Base-by-base conservation (phyloP, 2,888 invertebrate genomes). In the Endomychus coccineus region DNA sequence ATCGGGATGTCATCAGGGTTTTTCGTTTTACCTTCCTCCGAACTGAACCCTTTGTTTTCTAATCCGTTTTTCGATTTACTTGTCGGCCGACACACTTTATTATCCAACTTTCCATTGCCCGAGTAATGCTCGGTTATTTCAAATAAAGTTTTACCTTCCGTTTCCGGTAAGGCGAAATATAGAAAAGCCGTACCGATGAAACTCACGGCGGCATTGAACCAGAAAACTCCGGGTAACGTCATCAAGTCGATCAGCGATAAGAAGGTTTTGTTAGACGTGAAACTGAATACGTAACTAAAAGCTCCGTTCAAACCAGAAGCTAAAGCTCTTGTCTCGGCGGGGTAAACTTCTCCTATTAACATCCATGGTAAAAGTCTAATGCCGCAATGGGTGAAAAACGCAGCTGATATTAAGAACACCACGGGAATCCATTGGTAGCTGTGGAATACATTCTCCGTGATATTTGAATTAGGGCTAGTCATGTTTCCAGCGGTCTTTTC, bases 311-410 rank as follows among this genome's bases (percentile, higher is more conserved):
- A 62, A 0, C 86, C 87, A 0, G 83, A 79, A 0, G 82, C 84
- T 1, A 74, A 74, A 2, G 83, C 77, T 14, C 86, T 69, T 0
- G 80, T 78, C 39, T 76, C 74, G 0, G 75, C 73, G 17, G 79
- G 75, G 54, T 75, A 83, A 42, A 85, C 81, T 67, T 87, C 87
- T 5, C 85, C 85, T 22, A 82, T 80, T 7, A 87, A 67, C 43
- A 87, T 75, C 87, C 87, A 87, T 0, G 87, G 85, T 25, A 87
- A 61, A 42, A 82, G 64, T 34, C 83, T 69, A 28, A 86, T 79
- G 0, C 80, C 77, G 2, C 76, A 65, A 52, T 85, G 83, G 0
- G 82, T 73, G 24, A 83, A 64, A 48, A 85, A 75, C 1, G 84
- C 83, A 3, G 80, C 67, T 1, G 73, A 59, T 49, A 85, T 71